A percentile compares a stretch with the other conserved stretches of the same genome.
Evolutionary conservation across 2,113 vertebrate genomes (phyloP).

Genomic region (Pelecanus crispus): DNA sequence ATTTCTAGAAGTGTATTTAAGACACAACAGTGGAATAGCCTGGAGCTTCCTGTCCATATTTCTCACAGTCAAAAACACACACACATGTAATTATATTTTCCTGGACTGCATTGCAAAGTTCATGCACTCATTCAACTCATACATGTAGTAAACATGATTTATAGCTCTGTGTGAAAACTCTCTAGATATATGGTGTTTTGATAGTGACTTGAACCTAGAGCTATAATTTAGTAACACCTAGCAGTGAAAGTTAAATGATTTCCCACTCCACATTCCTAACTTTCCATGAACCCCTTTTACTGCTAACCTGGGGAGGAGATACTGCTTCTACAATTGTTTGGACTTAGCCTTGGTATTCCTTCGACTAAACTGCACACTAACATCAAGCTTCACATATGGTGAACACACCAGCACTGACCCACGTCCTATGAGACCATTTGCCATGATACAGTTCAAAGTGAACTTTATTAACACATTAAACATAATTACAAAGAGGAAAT

Average conservation of each 20-base stretch:
- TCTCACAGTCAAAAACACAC: conserved; percentile 42
- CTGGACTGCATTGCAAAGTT: conserved; percentile 29
- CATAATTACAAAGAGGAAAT: conserved; percentile 72
- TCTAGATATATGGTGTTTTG: conserved; percentile 62
- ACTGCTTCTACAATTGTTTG: conserved; percentile 47
- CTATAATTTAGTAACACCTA: conserved; percentile 68
- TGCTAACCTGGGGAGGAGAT: conserved; percentile 53
- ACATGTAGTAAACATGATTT: conserved; percentile 59
- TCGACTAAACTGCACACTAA: neutral
- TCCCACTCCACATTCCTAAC: conserved; percentile 69
- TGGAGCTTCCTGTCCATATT: conserved; percentile 23
- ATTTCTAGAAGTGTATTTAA: neutral
- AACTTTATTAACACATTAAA: conserved; percentile 75
- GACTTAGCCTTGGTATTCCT: conserved; percentile 28
- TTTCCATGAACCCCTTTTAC: conserved; percentile 66
- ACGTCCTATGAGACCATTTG: conserved; percentile 64
- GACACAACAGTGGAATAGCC: neutral
- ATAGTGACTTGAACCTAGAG: conserved; percentile 41
- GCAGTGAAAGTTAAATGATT: conserved; percentile 63
- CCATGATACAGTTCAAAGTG: conserved; percentile 68
- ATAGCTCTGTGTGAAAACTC: conserved; percentile 49
- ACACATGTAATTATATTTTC: conserved; percentile 39
- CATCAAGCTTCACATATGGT: conserved; percentile 62
- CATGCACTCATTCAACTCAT: conserved; percentile 29
- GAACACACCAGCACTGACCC: conserved; percentile 58